Conservation (phyloP, 2,888 invertebrate species). For the Epistrophe grossulariae region DNA sequence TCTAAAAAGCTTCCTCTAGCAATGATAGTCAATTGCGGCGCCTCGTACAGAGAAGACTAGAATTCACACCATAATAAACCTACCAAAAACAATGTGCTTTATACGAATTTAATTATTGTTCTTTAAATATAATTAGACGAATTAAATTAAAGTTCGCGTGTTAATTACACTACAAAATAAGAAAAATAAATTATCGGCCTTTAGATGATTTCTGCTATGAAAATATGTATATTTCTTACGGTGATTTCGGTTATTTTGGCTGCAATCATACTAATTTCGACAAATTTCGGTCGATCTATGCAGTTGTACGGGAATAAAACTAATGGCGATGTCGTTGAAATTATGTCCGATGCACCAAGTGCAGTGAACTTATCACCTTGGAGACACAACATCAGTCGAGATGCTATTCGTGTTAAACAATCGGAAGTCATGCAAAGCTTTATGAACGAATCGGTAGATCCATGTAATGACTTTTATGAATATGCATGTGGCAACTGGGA, state of each 20-base stretch:
- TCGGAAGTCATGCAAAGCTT: slow-evolving; percentile 51
- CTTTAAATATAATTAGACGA: slow-evolving; percentile 36
- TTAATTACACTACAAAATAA: not conserved
- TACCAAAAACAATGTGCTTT: slow-evolving; percentile 23
- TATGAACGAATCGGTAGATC: slow-evolving; percentile 64
- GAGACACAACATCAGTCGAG: slow-evolving; percentile 28
- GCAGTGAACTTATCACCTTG: slow-evolving; percentile 21
- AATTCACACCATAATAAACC: not conserved
- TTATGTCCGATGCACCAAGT: slow-evolving; percentile 20
- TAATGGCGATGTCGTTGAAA: not conserved
- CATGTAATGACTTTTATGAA: slow-evolving; percentile 74
- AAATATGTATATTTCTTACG: slow-evolving; percentile 23
- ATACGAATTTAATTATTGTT: slow-evolving; percentile 1
- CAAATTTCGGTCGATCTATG: slow-evolving; percentile 22
- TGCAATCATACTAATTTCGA: slow-evolving; percentile 25
- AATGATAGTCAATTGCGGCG: slow-evolving; percentile 47
- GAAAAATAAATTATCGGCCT: not conserved
- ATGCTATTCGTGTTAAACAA: slow-evolving; percentile 41
- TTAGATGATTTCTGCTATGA: not conserved
- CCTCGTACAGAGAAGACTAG: slow-evolving; percentile 47
- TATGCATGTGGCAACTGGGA: slow-evolving; percentile 75
- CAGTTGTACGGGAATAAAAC: not conserved
- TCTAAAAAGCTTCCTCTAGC: slow-evolving; percentile 22
- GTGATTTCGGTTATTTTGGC: slow-evolving; percentile 15
- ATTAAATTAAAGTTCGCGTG: slow-evolving; percentile 13